Conservation (phyloP, 2,797 vertebrate genomes). For the Sebastolobus altivelis region DNA sequence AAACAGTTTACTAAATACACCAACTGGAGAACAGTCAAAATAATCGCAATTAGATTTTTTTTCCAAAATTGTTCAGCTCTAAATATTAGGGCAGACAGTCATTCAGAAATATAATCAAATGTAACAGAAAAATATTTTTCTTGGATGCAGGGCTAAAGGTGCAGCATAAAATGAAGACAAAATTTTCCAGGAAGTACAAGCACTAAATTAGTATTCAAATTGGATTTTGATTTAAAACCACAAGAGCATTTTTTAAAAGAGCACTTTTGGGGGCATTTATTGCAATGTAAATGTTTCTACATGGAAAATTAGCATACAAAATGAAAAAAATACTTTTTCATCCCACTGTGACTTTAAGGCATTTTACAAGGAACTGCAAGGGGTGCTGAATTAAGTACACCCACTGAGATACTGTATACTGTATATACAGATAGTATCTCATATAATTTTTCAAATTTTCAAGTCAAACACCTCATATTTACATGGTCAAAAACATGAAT, state of each 20-base stretch:
- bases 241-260: constrained; percentile 8
- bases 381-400: constrained; percentile 10
- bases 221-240: constrained; percentile 40
- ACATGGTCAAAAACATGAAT: background rate
- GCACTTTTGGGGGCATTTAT: constrained; percentile 26
- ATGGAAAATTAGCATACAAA: constrained; percentile 28
- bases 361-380: constrained; percentile 16
- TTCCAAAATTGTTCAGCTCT: background rate
- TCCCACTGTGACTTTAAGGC: constrained; percentile 10
- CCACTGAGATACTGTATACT: background rate
- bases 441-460: background rate
- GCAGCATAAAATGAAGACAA: background rate
- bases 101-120: constrained; percentile 1
- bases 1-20: too few relatives aligned
- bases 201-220: constrained; percentile 29
- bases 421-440: background rate
- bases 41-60: too few relatives aligned
- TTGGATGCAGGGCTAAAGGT: constrained; percentile 12
- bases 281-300: constrained; percentile 22
- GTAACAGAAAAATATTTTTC: background rate
- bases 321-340: constrained; percentile 1
- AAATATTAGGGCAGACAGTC: background rate
- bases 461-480: background rate
- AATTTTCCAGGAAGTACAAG: constrained; percentile 6
- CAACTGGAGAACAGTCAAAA: background rate